phyloP scores from a whole-genome alignment of 2,113 vertebrate genomes.

The Vidua macroura region DNA sequence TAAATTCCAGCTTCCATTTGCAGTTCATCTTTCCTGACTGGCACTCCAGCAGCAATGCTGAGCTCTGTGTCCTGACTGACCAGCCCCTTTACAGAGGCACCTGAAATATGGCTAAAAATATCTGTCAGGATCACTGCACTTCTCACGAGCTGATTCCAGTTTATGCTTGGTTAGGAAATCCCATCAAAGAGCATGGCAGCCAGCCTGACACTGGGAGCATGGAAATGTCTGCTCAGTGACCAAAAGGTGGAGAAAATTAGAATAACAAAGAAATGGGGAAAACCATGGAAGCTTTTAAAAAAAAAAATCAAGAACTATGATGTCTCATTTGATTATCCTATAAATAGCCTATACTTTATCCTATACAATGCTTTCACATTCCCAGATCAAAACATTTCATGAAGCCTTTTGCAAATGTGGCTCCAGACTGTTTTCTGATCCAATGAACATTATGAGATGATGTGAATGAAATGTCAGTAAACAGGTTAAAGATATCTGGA shows the following conservation, averaged over 20 bases:
- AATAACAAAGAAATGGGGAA: not conserved
- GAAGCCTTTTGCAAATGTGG: not conserved
- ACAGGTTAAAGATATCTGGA: not conserved
- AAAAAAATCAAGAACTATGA: not conserved
- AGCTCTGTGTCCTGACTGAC: not conserved
- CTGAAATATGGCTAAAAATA: not conserved
- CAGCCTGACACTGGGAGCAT: not conserved
- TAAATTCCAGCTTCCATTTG: not conserved
- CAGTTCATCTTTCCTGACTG: not conserved
- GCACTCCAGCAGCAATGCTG: not conserved
- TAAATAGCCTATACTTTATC: not conserved
- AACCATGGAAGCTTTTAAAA: fast-evolving
- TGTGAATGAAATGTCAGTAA: not conserved
- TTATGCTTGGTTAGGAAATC: not conserved
- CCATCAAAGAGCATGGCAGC: not conserved
- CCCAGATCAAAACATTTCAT: not conserved
- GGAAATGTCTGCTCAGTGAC: not conserved
- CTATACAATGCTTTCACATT: not conserved
- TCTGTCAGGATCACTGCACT: not conserved
- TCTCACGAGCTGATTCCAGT: not conserved
- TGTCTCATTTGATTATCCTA: not conserved
- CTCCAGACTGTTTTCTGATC: constrained; percentile 14
- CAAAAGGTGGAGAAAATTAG: not conserved
- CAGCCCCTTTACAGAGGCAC: fast-evolving
- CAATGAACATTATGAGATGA: not conserved